These are phyloP conservation scores for Equus przewalskii DNA, from an alignment of 2,113 vertebrate species.

Conservation along the genomic window DNA sequence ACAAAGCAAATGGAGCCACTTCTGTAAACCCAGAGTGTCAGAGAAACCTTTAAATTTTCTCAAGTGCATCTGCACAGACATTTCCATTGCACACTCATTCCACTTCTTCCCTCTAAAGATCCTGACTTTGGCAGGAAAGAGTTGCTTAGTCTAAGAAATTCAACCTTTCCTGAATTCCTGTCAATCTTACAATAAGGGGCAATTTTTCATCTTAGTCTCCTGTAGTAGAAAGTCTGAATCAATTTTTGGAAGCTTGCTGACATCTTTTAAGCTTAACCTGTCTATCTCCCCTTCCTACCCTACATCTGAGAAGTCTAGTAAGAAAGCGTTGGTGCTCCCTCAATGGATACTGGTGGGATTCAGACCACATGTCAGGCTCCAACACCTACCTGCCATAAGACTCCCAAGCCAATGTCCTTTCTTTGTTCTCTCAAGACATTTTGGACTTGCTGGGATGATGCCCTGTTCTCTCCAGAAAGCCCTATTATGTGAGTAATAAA, in stretches of 20 bases:
- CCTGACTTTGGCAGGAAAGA: background rate
- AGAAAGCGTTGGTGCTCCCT: background rate
- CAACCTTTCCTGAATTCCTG: background rate
- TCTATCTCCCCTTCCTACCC: background rate
- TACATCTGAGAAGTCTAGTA: background rate
- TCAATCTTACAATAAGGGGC: background rate
- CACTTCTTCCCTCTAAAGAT: background rate
- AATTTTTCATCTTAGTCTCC: background rate
- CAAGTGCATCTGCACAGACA: background rate
- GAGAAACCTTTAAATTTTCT: background rate
- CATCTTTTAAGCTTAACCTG: background rate
- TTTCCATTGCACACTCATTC: background rate
- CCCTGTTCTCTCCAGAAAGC: background rate
- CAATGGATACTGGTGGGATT: background rate
- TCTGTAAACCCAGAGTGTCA: background rate
- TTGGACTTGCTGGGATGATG: background rate
- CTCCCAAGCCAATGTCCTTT: background rate
- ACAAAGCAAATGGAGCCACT: background rate
- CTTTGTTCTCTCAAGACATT: background rate
- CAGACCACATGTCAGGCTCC: background rate
- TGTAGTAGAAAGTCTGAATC: background rate
- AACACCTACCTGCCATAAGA: background rate
- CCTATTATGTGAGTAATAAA: background rate
- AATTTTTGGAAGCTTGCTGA: background rate
- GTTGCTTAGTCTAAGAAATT: background rate